Conservation (phyloP, 2,888 invertebrate genomes). For the Lissocephala sabroskyi region DNA sequence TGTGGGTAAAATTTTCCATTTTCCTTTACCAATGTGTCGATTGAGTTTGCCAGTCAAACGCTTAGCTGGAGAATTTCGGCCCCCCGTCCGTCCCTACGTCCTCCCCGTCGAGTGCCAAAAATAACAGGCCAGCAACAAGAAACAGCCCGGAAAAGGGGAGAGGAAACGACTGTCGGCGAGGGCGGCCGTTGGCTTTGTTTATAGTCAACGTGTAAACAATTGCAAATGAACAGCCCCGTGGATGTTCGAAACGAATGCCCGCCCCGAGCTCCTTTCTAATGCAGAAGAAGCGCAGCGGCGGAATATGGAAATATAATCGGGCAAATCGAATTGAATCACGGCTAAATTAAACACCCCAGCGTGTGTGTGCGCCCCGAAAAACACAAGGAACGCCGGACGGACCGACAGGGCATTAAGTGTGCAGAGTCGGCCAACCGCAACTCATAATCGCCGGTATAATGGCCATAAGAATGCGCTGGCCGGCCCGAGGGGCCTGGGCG, state of each 20-base stretch:
- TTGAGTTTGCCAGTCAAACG: not conserved
- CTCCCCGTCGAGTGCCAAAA: conserved; percentile 50
- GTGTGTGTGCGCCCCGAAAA: too few species aligned
- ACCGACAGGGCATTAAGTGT: too few species aligned
- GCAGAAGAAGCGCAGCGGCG: conserved; percentile 6
- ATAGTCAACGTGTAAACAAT: conserved; percentile 55
- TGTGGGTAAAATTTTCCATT: too few species aligned
- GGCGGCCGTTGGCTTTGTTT: conserved; percentile 31
- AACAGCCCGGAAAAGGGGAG: not conserved
- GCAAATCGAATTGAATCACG: not conserved
- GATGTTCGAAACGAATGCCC: conserved; percentile 42
- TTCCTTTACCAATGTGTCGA: not conserved
- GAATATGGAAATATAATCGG: conserved; percentile 6
- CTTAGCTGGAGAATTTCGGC: conserved; percentile 42
- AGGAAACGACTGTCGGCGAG: conserved; percentile 2
- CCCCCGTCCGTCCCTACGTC: conserved; percentile 27
- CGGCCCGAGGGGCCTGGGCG: conserved; percentile 1
- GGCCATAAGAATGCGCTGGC: not conserved
- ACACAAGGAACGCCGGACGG: too few species aligned
- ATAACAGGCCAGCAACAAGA: conserved; percentile 26
- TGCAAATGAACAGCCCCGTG: conserved; percentile 40
- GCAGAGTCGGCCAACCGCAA: conserved; percentile 21
- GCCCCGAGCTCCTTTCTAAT: conserved; percentile 11
- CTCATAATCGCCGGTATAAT: conserved; percentile 16
- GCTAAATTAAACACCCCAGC: too few species aligned